phyloP scores from a whole-genome alignment of 2,797 vertebrate species.

The Paedocypris micromegethes region DNA sequence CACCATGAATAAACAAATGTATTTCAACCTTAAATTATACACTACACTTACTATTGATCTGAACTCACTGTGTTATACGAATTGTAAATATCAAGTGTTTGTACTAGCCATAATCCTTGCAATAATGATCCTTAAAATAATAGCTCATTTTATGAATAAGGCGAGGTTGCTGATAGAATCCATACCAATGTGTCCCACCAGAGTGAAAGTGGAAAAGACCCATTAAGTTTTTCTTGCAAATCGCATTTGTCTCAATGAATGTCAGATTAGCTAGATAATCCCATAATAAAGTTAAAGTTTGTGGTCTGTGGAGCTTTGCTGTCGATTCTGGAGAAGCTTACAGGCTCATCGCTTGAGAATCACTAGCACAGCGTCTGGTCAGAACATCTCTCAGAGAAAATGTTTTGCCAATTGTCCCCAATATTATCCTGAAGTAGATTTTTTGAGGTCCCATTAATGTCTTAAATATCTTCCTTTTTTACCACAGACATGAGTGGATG shows the following conservation, averaged over 20 bases:
- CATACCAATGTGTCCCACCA: not conserved
- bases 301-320: not conserved
- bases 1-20: no score
- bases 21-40: no score
- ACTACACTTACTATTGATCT: no score
- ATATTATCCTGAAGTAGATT: no score
- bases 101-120: no score
- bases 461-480: constrained; percentile 1
- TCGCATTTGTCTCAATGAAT: constrained; percentile 9
- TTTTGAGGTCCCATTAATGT: no score
- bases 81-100: no score
- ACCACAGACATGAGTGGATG: constrained; percentile 24
- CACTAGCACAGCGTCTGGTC: no score
- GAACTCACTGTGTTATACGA: no score
- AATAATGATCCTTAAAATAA: no score
- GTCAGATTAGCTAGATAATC: constrained; percentile 18
- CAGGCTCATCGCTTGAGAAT: not conserved
- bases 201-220: constrained; percentile 24
- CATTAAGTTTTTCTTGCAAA: constrained; percentile 29
- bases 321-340: constrained; percentile 9
- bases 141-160: not conserved
- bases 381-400: no score
- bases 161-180: not conserved
- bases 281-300: constrained; percentile 6
- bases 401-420: no score